Evolutionary conservation across 23 tunicate species (phyloP).

Genomic region (Halocynthia aurantium): DNA sequence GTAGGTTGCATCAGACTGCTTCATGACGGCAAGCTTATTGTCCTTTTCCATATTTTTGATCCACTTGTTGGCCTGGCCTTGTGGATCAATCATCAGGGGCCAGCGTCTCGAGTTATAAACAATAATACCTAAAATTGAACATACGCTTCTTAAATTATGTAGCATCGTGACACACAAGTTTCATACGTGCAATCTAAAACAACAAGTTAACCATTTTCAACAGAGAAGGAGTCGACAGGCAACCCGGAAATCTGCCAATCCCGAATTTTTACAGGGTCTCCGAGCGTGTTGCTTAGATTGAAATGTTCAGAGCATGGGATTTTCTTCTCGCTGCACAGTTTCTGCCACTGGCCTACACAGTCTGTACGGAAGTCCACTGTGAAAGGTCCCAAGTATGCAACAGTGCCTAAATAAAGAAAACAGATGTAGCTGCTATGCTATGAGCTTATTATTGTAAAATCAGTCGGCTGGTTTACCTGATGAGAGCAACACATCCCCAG

Average conservation of each 20-base stretch:
- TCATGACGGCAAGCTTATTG: slow-evolving; percentile 76
- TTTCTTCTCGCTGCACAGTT: slow-evolving; percentile 38
- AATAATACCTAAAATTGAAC: slow-evolving; percentile 56
- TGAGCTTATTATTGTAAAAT: neutral
- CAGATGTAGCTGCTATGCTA: neutral
- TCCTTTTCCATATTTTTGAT: slow-evolving; percentile 94
- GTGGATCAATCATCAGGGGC: slow-evolving; percentile 99
- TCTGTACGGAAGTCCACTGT: slow-evolving; percentile 87
- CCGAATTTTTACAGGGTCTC: slow-evolving; percentile 95
- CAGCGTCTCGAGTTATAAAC: slow-evolving; percentile 82
- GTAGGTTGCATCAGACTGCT: slow-evolving; percentile 81
- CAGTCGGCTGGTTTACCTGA: slow-evolving; percentile 36
- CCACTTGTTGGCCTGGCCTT: slow-evolving; percentile 97
- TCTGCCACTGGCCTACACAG: slow-evolving; percentile 74
- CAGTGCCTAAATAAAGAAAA: slow-evolving; percentile 43
- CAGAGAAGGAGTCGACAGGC: slow-evolving; percentile 90
- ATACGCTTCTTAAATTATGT: slow-evolving; percentile 1
- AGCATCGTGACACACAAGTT: neutral
- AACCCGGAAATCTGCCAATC: slow-evolving; percentile 95
- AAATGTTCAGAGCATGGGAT: slow-evolving; percentile 77
- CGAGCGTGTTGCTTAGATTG: slow-evolving; percentile 65
- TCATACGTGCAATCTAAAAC: neutral
- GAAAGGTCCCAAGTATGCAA: slow-evolving; percentile 95
- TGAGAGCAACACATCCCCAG: slow-evolving; percentile 92
- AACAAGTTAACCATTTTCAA: slow-evolving; percentile 65